Conservation (phyloP, 2,797 vertebrate genomes). For the Scarus forsteni region DNA sequence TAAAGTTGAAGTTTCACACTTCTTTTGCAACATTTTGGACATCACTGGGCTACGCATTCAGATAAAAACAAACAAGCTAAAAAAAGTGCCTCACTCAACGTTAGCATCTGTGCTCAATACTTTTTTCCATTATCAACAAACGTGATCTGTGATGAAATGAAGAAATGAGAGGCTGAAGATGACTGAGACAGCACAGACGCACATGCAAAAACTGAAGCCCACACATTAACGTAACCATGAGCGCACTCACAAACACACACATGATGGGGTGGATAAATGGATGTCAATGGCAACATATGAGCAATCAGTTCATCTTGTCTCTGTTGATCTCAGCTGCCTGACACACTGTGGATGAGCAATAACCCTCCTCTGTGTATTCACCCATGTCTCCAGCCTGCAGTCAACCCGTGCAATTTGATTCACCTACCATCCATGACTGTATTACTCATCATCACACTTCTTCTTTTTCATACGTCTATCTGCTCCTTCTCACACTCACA, state of each 20-base stretch:
- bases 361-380: constrained; percentile 49
- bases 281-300: constrained; percentile 30
- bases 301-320: constrained; percentile 28
- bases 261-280: constrained; percentile 58
- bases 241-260: constrained; percentile 46
- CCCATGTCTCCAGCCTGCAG: constrained; percentile 51
- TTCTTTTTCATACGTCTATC: constrained; percentile 46
- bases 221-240: constrained; percentile 22
- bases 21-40: neutral
- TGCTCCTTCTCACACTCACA: constrained; percentile 22
- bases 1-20: neutral
- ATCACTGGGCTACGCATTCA: neutral
- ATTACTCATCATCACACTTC: constrained; percentile 70
- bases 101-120: neutral
- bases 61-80: neutral
- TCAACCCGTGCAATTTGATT: constrained; percentile 43
- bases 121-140: neutral
- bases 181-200: constrained; percentile 36
- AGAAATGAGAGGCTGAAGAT: constrained; percentile 50
- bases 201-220: constrained; percentile 39
- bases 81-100: neutral
- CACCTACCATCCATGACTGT: constrained; percentile 55
- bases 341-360: constrained; percentile 44
- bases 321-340: constrained; percentile 25
- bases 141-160: constrained; percentile 24